Evolutionary conservation across 2,113 vertebrate genomes (phyloP).

Genomic region (Papio anubis): DNA sequence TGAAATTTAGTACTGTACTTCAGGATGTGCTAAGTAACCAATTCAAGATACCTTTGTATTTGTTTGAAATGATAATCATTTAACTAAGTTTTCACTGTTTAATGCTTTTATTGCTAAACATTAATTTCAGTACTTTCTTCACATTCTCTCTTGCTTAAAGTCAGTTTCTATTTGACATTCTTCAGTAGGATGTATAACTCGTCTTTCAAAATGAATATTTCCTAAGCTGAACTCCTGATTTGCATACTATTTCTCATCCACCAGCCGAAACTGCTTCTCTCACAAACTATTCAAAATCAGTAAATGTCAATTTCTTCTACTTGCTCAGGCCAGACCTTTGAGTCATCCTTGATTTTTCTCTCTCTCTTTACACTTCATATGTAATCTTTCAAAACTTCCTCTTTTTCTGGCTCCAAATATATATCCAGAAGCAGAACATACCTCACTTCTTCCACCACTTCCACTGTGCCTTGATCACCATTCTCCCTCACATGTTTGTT

Average conservation of each 20-base stretch:
- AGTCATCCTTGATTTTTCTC: background rate
- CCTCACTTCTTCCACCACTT: background rate
- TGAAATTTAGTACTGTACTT: background rate
- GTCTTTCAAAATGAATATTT: background rate
- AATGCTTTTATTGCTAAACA: background rate
- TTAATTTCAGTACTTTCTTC: background rate
- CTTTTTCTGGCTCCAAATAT: background rate
- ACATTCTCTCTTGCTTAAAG: background rate
- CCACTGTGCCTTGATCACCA: background rate
- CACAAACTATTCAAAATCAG: background rate
- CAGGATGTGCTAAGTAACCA: background rate
- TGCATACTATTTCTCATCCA: background rate
- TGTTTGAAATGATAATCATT: background rate
- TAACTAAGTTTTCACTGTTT: background rate
- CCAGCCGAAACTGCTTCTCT: background rate
- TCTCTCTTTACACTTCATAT: background rate
- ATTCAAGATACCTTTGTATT: background rate
- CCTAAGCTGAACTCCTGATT: background rate
- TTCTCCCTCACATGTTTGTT: background rate
- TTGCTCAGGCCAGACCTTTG: background rate
- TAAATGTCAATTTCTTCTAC: background rate
- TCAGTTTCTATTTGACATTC: background rate
- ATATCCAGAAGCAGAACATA: background rate
- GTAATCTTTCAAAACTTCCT: background rate
- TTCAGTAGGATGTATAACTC: background rate